Evolutionary conservation across 2,888 invertebrate genomes (phyloP).

Genomic region (Watsonalla binaria): DNA sequence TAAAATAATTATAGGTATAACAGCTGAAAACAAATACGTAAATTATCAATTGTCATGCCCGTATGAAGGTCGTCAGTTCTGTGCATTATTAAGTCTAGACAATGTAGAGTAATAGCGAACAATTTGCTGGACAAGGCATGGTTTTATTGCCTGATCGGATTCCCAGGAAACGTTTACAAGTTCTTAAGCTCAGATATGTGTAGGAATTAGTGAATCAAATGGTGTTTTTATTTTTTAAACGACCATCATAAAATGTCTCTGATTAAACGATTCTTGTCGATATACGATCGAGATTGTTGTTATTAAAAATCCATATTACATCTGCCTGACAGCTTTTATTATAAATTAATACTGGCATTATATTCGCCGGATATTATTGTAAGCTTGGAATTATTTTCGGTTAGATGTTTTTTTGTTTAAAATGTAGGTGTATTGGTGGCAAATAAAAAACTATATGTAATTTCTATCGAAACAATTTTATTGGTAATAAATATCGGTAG

Average conservation of each 20-base stretch:
- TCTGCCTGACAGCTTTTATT: constrained; percentile 55
- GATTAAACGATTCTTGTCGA: background rate
- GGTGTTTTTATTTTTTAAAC: constrained; percentile 4
- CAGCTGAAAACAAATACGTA: background rate
- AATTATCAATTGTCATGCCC: constrained; percentile 3
- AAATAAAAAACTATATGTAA: constrained; percentile 43
- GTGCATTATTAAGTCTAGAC: constrained; percentile 47
- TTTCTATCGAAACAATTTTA: constrained; percentile 53
- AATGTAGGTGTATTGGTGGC: constrained; percentile 28
- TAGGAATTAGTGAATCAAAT: constrained; percentile 21
- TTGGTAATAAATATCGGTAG: constrained; percentile 66
- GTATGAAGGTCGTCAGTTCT: constrained; percentile 34
- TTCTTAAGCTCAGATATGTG: constrained; percentile 18
- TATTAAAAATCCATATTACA: constrained; percentile 20
- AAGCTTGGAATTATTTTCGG: constrained; percentile 44
- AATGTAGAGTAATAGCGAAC: constrained; percentile 41
- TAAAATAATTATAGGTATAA: background rate
- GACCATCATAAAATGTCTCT: background rate
- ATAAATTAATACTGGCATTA: constrained; percentile 51
- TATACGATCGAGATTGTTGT: background rate
- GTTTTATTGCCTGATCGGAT: constrained; percentile 45
- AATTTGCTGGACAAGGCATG: constrained; percentile 36
- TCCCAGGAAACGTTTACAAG: constrained; percentile 34
- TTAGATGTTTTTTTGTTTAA: constrained; percentile 39
- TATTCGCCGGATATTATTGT: constrained; percentile 65